Conservation (phyloP, 64 coral and sea anemone genomes). For the Pachyseris speciosa region DNA sequence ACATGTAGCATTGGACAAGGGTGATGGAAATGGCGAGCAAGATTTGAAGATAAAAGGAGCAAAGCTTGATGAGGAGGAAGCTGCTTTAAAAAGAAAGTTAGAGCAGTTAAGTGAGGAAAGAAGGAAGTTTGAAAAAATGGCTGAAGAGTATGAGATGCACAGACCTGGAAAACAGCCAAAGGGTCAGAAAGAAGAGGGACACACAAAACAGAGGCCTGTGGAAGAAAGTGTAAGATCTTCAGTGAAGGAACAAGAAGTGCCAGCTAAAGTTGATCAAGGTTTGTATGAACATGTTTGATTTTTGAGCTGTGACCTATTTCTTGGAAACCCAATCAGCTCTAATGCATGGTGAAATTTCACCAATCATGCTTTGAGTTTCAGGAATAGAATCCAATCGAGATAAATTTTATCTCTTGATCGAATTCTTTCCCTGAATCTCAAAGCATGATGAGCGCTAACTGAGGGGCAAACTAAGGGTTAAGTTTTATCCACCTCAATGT, state of each 20-base stretch:
- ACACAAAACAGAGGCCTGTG: background rate
- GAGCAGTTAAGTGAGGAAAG: background rate
- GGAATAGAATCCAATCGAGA: too few species aligned
- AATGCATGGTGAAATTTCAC: too few species aligned
- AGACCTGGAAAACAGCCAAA: background rate
- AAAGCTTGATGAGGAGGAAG: background rate
- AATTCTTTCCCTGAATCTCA: too few species aligned
- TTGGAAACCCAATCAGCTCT: background rate
- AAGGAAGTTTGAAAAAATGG: background rate
- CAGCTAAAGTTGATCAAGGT: conserved; percentile 13
- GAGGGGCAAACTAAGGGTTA: too few species aligned
- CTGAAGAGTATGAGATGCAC: background rate
- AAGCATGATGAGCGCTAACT: too few species aligned
- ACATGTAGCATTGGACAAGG: background rate
- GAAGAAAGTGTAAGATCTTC: background rate
- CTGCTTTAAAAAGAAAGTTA: background rate
- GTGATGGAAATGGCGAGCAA: background rate
- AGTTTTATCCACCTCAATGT: too few species aligned
- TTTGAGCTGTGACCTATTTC: background rate
- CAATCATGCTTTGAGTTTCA: too few species aligned
- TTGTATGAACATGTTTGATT: background rate
- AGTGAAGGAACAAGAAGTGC: background rate
- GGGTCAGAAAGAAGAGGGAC: background rate
- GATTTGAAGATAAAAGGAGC: background rate
- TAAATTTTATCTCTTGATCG: too few species aligned